Base-by-base conservation (phyloP, 2,888 invertebrate genomes). In the Patella caerulea region DNA sequence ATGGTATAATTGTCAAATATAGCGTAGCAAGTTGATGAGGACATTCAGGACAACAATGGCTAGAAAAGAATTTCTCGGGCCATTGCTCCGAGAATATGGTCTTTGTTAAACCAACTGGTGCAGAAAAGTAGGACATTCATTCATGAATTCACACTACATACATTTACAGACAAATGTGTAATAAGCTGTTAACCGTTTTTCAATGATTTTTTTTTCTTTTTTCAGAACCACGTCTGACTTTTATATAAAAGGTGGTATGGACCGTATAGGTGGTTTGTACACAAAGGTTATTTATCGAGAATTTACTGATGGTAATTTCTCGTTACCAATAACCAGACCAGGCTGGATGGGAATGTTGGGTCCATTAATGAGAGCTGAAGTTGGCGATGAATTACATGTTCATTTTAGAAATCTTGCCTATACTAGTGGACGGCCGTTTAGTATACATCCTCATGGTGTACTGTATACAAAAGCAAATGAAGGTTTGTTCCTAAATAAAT, bases 401-500 rank as follows among this genome's bases (percentile, higher is more conserved):
- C 81, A 83, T 55, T 84, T 85, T 71, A 55, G 73, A 52, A 85
- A 85, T 69, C 73, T 79, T 72, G 84, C 83, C 29, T 34, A 34
- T n/a, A 55, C 73, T 0, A 72, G 59, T 2, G 59, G 65, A 19
- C 72, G 82, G 14, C 81, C 78, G n/a, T 84, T 80, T 70, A 79
- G 79, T 24, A 74, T 85, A 15, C 84, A 85, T 76, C 83, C 85
- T 5, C 85, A 85, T 55, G 85, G 85, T 17, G 78, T 84, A n/a
- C 78, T 78, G 53, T 86, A 86, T 65, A 69, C 71, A 19, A 85
- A 86, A 73, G 65, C 72, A 12, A 72, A 78, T 29, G 86, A 86
- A 82, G 86, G 86, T 82, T 55, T 65, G 76, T 45, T 9, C 45
- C 7, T 45, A 45, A 45, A 45, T 45, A 45, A 45, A 34, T 34